Evolutionary conservation across 2,888 invertebrate genomes (phyloP).

Genomic region (Agrochola litura): DNA sequence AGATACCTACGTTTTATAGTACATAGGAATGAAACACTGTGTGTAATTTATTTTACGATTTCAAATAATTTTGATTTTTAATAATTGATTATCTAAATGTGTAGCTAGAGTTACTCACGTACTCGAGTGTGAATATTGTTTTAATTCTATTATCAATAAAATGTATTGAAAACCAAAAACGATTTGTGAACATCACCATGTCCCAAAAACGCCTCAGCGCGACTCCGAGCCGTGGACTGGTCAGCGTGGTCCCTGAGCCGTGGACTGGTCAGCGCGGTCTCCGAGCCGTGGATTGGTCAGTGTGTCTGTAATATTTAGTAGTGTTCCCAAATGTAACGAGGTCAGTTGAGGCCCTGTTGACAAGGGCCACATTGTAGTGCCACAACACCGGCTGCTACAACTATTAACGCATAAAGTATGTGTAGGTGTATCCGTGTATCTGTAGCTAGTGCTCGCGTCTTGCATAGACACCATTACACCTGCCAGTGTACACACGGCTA

Average conservation of each 20-base stretch:
- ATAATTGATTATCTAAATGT: constrained; percentile 85
- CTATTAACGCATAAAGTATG: neutral
- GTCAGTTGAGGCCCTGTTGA: neutral
- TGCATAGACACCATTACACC: neutral
- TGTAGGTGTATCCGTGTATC: neutral
- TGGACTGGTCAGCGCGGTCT: neutral
- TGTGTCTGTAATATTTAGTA: neutral
- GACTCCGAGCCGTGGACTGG: no score
- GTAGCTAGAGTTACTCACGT: constrained; percentile 80
- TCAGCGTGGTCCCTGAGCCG: no score
- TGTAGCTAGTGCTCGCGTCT: neutral
- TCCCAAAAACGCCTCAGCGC: neutral
- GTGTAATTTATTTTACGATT: constrained; percentile 79
- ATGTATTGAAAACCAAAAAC: constrained; percentile 67
- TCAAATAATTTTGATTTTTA: constrained; percentile 80
- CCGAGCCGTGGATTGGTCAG: neutral
- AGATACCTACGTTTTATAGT: constrained; percentile 70
- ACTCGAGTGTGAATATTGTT: constrained; percentile 85
- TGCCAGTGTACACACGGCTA: no score
- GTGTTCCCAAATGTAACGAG: neutral
- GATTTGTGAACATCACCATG: constrained; percentile 43
- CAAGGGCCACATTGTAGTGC: neutral
- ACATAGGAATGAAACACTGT: constrained; percentile 71
- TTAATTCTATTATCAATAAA: constrained; percentile 84
- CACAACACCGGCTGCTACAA: neutral